Percentiles rank a stretch among this genome's conserved stretches.
phyloP scores from a whole-genome alignment of 2,888 invertebrate species.

The Drosophila lacicola region DNA sequence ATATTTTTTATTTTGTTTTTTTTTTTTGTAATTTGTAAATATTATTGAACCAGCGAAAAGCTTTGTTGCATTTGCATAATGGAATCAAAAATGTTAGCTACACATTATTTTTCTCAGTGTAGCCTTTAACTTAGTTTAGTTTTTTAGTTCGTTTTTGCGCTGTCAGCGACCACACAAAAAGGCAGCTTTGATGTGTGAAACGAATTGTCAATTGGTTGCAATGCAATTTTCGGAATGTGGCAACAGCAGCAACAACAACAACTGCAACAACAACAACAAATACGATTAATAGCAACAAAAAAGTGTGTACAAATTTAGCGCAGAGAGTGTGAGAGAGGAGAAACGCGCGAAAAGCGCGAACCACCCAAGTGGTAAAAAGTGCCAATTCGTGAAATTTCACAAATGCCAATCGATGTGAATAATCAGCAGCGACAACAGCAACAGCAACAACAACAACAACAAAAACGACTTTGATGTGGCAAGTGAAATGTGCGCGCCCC shows the following conservation, averaged over 20 bases:
- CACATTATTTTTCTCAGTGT: background rate
- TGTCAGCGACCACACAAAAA: slow-evolving; percentile 64
- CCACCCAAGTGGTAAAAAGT: slow-evolving; percentile 79
- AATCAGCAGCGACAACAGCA: slow-evolving; percentile 74
- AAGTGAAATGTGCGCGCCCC: slow-evolving; percentile 24
- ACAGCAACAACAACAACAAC: slow-evolving; percentile 44
- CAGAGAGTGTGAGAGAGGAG: background rate
- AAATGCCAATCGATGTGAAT: slow-evolving; percentile 81
- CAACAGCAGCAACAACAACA: slow-evolving; percentile 35
- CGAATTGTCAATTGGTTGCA: slow-evolving; percentile 61
- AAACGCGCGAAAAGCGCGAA: slow-evolving; percentile 30
- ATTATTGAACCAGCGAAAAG: too few species aligned
- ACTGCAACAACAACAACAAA: slow-evolving; percentile 5
- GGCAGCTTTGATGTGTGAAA: slow-evolving; percentile 62
- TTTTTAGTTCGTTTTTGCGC: slow-evolving; percentile 7
- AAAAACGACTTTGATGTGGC: slow-evolving; percentile 63
- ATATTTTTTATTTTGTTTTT: too few species aligned
- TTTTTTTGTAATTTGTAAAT: too few species aligned
- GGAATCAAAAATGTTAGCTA: background rate
- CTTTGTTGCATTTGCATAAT: too few species aligned
- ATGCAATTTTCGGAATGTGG: slow-evolving; percentile 57
- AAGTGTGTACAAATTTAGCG: background rate
- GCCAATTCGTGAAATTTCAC: slow-evolving; percentile 81
- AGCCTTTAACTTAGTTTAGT: background rate
- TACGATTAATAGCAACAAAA: slow-evolving; percentile 13